Base-by-base conservation (phyloP, 92 coral and sea anemone species). In the Epizoanthus rinbou region DNA sequence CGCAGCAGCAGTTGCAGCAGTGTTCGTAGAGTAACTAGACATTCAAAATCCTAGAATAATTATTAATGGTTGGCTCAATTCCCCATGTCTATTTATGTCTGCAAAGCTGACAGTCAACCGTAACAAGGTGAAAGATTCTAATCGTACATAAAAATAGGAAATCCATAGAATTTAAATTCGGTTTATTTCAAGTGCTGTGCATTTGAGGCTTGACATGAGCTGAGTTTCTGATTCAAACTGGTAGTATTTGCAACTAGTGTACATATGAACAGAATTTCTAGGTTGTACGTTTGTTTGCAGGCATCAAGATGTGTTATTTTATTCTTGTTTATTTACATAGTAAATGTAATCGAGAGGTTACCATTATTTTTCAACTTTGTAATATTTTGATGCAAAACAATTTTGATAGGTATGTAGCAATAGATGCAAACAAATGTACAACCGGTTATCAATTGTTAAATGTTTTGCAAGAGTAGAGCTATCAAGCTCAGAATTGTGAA, bases 1-100 rank as follows among this genome's bases (percentile, higher is more conserved):
- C 81, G 91, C 57, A 92, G 93, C 84, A 86, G 90, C 33, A 86
- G 93, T 59, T 88, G 97, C 80, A 92, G 97, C 64, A 91, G 95
- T 64, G 85, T 92, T 60, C 84, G 89, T 31, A 74, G 87, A 84
- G 59, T 57, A 14, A 88, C 92, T 9, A 88, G 95, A 62, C 81
- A 85, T 62, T 87, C 84, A 58, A 91, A 87, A 72, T 67, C 88
- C 47, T 86, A 52, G 82, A 80, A 57, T 69, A 24, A 13, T 35
- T 23, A n/a, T 37, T 78, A 16, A 8, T 56, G 47, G 28, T 43
- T 13, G n/a, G 37, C 68, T 60, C 17, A 37, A n/a, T 59, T 9
- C 37, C 57, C 57, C 28, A 60, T 39, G 53, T 78, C 65, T 57
- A 78, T 78, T 78, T 78, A 59, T 59, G 57, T 52, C 22, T 21